Conservation (phyloP, 2,888 invertebrate species). For the Melitaea athalia region DNA sequence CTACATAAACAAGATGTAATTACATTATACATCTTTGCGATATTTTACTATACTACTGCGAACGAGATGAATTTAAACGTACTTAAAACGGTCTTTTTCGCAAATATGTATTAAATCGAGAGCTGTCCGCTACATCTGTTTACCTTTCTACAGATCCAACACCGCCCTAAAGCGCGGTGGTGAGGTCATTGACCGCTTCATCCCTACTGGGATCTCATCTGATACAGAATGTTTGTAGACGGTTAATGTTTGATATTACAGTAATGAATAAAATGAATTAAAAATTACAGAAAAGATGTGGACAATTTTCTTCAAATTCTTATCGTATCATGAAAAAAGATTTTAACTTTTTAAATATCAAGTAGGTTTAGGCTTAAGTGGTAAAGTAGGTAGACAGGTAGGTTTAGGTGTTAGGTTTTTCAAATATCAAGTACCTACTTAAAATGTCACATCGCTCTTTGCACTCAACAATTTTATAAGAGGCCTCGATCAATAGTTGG, state of each 20-base stretch:
- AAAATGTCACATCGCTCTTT: not conserved
- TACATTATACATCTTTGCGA: too few species aligned
- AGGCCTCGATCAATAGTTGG: not conserved
- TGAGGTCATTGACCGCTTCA: slow-evolving; percentile 62
- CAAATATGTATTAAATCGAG: too few species aligned
- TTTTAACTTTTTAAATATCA: not conserved
- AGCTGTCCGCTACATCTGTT: not conserved
- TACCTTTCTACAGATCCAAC: slow-evolving; percentile 49
- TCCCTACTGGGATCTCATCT: slow-evolving; percentile 43
- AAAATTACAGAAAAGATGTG: not conserved
- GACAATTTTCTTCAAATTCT: too few species aligned
- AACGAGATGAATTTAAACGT: too few species aligned
- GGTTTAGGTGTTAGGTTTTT: not conserved
- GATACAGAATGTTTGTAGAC: slow-evolving; percentile 28
- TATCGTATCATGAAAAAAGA: not conserved
- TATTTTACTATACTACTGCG: too few species aligned
- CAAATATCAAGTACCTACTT: not conserved
- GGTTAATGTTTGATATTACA: slow-evolving; percentile 24
- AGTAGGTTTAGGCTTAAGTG: too few species aligned
- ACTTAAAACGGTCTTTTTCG: too few species aligned
- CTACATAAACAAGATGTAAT: too few species aligned
- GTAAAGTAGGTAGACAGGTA: too few species aligned
- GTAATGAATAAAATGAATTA: not conserved
- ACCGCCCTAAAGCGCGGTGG: slow-evolving; percentile 46
- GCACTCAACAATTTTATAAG: not conserved